Evolutionary conservation across 2,113 vertebrate genomes (phyloP).

Genomic region (Phoxinus phoxinus): DNA sequence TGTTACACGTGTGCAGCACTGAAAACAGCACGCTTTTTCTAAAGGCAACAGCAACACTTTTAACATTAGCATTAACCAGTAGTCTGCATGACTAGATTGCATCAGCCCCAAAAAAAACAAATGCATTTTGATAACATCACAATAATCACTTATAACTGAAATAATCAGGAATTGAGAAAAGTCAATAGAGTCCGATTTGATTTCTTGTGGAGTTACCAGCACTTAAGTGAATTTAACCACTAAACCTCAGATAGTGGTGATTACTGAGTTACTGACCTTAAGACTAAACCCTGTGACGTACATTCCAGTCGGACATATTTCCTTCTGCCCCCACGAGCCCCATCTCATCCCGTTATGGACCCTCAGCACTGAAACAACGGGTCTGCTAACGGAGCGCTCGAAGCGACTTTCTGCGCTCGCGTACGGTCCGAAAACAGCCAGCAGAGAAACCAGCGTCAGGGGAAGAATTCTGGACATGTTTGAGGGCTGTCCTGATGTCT

Average conservation of each 20-base stretch:
- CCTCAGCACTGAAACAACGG: background rate
- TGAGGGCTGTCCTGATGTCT: background rate
- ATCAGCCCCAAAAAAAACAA: too few relatives aligned
- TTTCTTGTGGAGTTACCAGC: background rate
- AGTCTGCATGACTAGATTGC: too few relatives aligned
- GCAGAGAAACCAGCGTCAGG: background rate
- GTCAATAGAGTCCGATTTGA: background rate
- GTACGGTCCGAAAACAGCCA: background rate
- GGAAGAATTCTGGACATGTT: conserved; percentile 26
- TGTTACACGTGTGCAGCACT: too few relatives aligned
- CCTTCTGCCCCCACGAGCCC: conserved; percentile 50
- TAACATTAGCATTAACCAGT: too few relatives aligned
- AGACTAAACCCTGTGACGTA: conserved; percentile 51
- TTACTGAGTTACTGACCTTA: conserved; percentile 35
- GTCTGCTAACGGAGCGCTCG: conserved; percentile 30
- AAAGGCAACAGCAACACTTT: too few relatives aligned
- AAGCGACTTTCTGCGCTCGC: background rate
- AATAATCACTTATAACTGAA: background rate
- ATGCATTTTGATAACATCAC: background rate
- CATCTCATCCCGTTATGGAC: conserved; percentile 55
- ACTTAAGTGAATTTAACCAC: background rate
- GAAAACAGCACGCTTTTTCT: too few relatives aligned
- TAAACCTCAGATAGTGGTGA: background rate
- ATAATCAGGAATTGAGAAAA: background rate
- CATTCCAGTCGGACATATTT: conserved; percentile 47